Evolutionary conservation across 2,113 vertebrate genomes (phyloP).

Genomic region (Lamprotornis superbus): DNA sequence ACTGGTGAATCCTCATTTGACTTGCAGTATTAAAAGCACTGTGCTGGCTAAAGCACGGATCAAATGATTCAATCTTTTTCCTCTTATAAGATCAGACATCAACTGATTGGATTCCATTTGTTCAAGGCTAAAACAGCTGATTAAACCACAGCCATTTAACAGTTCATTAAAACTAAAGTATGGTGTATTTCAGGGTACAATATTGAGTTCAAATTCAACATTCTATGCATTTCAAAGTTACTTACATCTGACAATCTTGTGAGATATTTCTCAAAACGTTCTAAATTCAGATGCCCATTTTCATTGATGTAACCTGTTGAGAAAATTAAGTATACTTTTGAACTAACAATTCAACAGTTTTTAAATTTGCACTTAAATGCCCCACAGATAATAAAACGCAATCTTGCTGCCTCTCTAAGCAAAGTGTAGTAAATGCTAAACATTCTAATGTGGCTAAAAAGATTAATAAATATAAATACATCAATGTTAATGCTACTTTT

Average conservation of each 20-base stretch:
- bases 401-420: neutral
- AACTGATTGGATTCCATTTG: neutral
- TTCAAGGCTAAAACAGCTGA: neutral
- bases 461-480: neutral
- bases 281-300: constrained; percentile 91
- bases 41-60: neutral
- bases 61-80: neutral
- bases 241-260: constrained; percentile 91
- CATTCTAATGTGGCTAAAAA: neutral
- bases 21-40: neutral
- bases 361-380: neutral
- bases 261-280: constrained; percentile 94
- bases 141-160: neutral
- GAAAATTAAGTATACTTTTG: neutral
- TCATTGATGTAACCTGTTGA: constrained; percentile 95
- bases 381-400: neutral
- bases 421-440: neutral
- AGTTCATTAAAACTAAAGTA: neutral
- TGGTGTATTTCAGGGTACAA: neutral
- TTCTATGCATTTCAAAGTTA: neutral
- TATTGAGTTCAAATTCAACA: neutral
- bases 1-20: neutral
- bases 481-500: neutral
- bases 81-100: neutral
- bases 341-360: neutral